Percentiles rank a stretch among this genome's conserved stretches.
phyloP scores from a whole-genome alignment of 2,888 invertebrate genomes.

The Chrysomela aeneicollis region DNA sequence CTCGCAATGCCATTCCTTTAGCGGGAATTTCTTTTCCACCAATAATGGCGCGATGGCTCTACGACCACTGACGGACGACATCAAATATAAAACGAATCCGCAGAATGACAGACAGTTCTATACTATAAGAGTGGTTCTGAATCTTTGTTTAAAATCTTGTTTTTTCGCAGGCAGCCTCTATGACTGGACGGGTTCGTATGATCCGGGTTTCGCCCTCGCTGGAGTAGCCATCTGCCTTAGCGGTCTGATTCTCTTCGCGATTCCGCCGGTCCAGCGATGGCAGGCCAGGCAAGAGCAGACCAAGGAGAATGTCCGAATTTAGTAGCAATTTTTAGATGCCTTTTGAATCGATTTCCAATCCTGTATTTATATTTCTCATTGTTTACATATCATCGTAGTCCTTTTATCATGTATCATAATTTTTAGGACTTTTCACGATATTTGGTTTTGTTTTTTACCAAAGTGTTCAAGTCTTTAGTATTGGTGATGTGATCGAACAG shows the following conservation, averaged over 20 bases:
- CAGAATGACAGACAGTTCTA: too few relatives aligned
- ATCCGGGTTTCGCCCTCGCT: conserved; percentile 88
- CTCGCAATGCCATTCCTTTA: too few relatives aligned
- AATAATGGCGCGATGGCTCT: too few relatives aligned
- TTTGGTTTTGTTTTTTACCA: too few relatives aligned
- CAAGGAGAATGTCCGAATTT: conserved; percentile 45
- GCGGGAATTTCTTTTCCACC: too few relatives aligned
- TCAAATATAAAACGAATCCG: too few relatives aligned
- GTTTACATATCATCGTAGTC: neutral
- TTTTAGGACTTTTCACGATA: too few relatives aligned
- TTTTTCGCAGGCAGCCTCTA: conserved; percentile 86
- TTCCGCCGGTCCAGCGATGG: conserved; percentile 74
- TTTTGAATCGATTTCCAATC: neutral
- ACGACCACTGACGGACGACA: too few relatives aligned
- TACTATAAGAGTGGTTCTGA: too few relatives aligned
- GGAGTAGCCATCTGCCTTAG: conserved; percentile 86
- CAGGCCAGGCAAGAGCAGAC: conserved; percentile 47
- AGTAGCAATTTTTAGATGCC: conserved; percentile 43
- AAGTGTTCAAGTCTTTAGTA: too few relatives aligned
- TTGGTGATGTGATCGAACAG: too few relatives aligned
- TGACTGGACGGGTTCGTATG: conserved; percentile 79
- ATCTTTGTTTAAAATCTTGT: too few relatives aligned
- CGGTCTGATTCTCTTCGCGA: conserved; percentile 86
- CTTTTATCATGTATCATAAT: neutral
- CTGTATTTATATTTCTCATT: neutral